Percentiles rank a stretch among this genome's conserved stretches.
These are phyloP conservation scores for Mesembrinibis cayennensis DNA, from an alignment of 2,113 vertebrate genomes.

Conservation along the genomic window DNA sequence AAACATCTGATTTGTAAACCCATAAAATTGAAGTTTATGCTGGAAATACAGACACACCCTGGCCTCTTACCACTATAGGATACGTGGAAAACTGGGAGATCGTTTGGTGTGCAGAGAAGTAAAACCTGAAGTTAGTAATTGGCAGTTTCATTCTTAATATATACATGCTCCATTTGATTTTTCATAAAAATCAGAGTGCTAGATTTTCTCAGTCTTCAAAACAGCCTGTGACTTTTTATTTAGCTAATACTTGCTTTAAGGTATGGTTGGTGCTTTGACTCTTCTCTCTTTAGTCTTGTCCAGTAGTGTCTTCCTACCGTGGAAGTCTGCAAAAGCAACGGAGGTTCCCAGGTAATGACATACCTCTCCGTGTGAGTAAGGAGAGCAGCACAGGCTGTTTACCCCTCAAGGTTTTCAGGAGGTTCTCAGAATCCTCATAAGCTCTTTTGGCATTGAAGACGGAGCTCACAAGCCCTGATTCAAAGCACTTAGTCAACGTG, in stretches of 20 bases:
- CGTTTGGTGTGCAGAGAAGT: background rate
- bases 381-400: background rate
- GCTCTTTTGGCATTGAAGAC: background rate
- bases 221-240: background rate
- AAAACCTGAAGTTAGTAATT: background rate
- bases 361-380: background rate
- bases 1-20: slow-evolving; percentile 67
- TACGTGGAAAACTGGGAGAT: background rate
- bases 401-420: background rate
- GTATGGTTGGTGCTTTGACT: background rate
- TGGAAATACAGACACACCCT: slow-evolving; percentile 38
- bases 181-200: background rate
- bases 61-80: slow-evolving; percentile 7
- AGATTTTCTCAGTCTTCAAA: background rate
- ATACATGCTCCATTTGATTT: background rate
- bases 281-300: background rate
- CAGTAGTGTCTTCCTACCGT: background rate
- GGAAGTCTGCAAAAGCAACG: background rate
- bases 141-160: background rate
- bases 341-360: background rate
- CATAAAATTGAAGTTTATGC: slow-evolving; percentile 58
- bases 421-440: background rate
- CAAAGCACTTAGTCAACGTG: background rate
- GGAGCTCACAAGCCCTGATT: background rate
- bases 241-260: background rate